These are phyloP conservation scores for Cydia fagiglandana DNA, from an alignment of 1,140 invertebrate genomes.

Conservation along the genomic window DNA sequence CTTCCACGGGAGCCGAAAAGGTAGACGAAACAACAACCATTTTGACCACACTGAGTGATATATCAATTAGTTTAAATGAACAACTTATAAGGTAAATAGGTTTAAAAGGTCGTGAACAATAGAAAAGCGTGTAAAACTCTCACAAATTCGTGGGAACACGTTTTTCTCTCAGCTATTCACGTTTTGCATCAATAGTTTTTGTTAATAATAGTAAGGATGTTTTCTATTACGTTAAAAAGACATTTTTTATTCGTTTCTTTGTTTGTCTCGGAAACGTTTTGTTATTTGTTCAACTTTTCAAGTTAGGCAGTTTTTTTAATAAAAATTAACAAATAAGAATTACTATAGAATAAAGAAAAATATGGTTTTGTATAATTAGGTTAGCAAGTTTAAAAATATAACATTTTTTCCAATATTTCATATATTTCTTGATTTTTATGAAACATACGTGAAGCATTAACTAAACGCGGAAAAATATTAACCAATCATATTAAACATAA, in stretches of 20 bases:
- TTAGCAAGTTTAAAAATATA: too few relatives aligned
- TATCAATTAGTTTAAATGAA: background rate
- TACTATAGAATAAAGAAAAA: too few relatives aligned
- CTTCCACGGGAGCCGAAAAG: conserved; percentile 64
- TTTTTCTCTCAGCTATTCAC: conserved; percentile 12
- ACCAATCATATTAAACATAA: background rate
- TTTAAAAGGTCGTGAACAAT: background rate
- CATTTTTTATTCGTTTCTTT: background rate
- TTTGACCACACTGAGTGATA: background rate
- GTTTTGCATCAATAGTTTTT: conserved; percentile 32
- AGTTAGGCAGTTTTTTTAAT: too few relatives aligned
- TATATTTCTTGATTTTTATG: too few relatives aligned
- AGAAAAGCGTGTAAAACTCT: conserved; percentile 20
- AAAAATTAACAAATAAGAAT: too few relatives aligned
- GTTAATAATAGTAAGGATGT: conserved; percentile 23
- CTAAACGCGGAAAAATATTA: background rate
- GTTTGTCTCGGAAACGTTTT: background rate
- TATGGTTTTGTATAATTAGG: too few relatives aligned
- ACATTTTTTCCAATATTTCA: too few relatives aligned
- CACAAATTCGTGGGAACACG: conserved; percentile 28
- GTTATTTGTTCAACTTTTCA: background rate
- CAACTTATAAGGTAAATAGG: background rate
- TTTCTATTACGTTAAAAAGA: background rate
- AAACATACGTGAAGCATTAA: background rate
- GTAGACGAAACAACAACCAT: conserved; percentile 72